phyloP scores from a whole-genome alignment of 2,113 vertebrate genomes.

The Phalacrocorax aristotelis region DNA sequence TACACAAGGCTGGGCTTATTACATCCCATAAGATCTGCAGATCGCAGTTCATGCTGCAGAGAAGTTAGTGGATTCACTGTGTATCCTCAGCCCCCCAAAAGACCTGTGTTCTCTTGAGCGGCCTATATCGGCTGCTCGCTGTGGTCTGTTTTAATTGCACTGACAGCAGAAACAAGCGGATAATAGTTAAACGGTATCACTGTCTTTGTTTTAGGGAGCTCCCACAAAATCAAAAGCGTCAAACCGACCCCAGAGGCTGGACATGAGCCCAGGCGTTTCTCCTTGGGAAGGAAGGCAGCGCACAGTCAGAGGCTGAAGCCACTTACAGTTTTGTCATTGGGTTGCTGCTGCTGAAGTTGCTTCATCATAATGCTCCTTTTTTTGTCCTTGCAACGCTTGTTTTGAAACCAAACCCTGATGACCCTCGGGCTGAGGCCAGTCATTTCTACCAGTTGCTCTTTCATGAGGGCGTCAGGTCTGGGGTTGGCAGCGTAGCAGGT shows the following conservation, averaged over 20 bases:
- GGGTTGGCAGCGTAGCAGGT: slow-evolving; percentile 99
- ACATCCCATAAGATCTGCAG: background rate
- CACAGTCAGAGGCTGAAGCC: background rate
- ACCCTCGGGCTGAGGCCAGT: slow-evolving; percentile 96
- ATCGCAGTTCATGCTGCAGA: background rate
- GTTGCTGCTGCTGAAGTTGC: slow-evolving; percentile 95
- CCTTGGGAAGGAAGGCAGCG: background rate
- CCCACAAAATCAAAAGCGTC: background rate
- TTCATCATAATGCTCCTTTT: slow-evolving; percentile 97
- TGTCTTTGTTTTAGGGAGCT: background rate
- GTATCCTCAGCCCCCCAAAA: background rate
- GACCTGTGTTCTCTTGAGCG: background rate
- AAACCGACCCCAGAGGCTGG: background rate
- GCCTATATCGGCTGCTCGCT: background rate
- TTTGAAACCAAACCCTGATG: slow-evolving; percentile 99
- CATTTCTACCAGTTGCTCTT: slow-evolving; percentile 99
- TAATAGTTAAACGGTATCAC: background rate
- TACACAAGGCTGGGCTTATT: background rate
- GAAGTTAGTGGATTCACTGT: background rate
- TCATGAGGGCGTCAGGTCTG: slow-evolving; percentile 98
- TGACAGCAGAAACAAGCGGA: background rate
- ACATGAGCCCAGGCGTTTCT: background rate
- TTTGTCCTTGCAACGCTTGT: slow-evolving; percentile 99
- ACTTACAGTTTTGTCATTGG: slow-evolving; percentile 97
- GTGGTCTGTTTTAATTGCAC: background rate